phyloP scores from a whole-genome alignment of 2,797 vertebrate species.

The Alosa sapidissima region DNA sequence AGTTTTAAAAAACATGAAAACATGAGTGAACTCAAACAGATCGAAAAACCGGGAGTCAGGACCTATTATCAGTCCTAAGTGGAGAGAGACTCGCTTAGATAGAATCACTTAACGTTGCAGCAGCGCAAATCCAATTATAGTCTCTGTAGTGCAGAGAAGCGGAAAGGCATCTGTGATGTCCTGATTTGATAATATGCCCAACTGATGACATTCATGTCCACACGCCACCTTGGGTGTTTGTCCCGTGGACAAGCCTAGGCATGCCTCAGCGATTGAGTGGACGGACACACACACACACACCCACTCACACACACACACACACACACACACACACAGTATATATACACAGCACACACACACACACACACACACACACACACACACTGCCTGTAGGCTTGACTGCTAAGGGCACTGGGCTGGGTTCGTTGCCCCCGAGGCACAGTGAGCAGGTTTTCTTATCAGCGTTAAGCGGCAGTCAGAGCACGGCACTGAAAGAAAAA shows the following conservation, averaged over 20 bases:
- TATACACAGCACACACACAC: neutral
- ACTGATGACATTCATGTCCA: slow-evolving; percentile 11
- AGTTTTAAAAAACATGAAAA: neutral
- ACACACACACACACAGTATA: neutral
- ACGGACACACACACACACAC: neutral
- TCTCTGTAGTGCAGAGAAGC: neutral
- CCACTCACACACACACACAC: neutral
- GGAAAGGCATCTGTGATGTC: neutral
- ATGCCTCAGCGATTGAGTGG: neutral
- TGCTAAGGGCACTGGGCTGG: neutral
- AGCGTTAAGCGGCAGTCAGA: neutral
- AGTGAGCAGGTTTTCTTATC: neutral
- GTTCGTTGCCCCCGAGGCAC: neutral
- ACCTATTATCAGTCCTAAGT: neutral
- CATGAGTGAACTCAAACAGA: neutral
- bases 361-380: neutral
- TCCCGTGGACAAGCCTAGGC: slow-evolving; percentile 9
- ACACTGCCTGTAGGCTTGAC: neutral
- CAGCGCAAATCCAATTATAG: neutral
- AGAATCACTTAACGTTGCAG: neutral
- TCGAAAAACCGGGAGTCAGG: neutral
- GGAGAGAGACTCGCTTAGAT: neutral
- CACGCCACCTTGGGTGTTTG: neutral
- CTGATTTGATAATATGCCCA: neutral
- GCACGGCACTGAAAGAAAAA: neutral